Conservation (phyloP, 2,888 invertebrate genomes). For the Beris chalybata region DNA sequence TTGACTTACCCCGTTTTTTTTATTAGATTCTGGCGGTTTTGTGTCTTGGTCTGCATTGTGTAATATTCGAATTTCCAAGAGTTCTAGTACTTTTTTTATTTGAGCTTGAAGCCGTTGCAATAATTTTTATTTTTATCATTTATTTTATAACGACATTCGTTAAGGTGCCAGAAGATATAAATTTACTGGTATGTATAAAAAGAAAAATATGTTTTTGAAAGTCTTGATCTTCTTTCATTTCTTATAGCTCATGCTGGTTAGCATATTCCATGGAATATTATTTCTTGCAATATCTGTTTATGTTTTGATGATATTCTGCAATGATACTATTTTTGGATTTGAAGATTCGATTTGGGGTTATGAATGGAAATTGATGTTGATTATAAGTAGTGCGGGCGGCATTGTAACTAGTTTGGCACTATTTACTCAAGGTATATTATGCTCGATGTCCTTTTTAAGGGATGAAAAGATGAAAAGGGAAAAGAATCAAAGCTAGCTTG, state of each 20-base stretch:
- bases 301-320: slow-evolving; percentile 5
- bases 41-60: neutral
- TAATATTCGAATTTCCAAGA: slow-evolving; percentile 22
- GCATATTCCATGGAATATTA: slow-evolving; percentile 16
- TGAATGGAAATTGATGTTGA: too few relatives aligned
- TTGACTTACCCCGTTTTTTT: neutral
- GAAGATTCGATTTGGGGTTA: slow-evolving; percentile 16
- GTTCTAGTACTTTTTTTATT: slow-evolving; percentile 18
- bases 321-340: slow-evolving; percentile 17
- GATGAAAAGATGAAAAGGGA: too few relatives aligned
- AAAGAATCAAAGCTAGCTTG: too few relatives aligned
- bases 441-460: too few relatives aligned
- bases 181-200: slow-evolving; percentile 6
- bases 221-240: too few relatives aligned
- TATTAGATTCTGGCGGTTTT: slow-evolving; percentile 14
- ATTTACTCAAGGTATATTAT: too few relatives aligned
- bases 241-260: slow-evolving; percentile 9
- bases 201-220: neutral
- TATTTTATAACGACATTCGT: slow-evolving; percentile 3
- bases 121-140: slow-evolving; percentile 17
- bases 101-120: slow-evolving; percentile 24
- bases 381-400: too few relatives aligned
- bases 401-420: too few relatives aligned
- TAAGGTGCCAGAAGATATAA: slow-evolving; percentile 8
- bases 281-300: slow-evolving; percentile 10